Evolutionary conservation across 2,113 vertebrate species (phyloP), one percentile per base, ranked within the genome.

Genomic region (Naja naja): DNA sequence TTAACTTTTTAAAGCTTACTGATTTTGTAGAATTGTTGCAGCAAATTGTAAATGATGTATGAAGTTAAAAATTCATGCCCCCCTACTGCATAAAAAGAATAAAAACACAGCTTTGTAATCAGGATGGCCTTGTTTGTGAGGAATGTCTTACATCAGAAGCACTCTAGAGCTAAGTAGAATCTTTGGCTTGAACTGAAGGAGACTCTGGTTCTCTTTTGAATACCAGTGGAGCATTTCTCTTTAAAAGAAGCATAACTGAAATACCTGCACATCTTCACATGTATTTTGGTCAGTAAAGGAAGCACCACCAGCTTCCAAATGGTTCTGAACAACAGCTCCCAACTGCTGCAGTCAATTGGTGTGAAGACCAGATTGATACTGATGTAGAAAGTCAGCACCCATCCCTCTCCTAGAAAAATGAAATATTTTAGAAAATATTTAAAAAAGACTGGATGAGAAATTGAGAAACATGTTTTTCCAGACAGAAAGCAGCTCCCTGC

Each of bases 1-100:
- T 95, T 95, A 94, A 94, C 92, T 93, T 94, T 94, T 94, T 64
- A 93, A 93, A 94, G 94, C 54, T 74, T 64, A 81, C 90, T 89
- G 94, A 86, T 94, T 88, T 56, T 39, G 52, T 81, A 85, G 90
- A 88, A 91, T 74, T 47, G 93, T 89, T 49, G 88, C 93, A 92
- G 91, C 88, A 92, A 93, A 90, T 92, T 55, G 30, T 94, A 93
- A 94, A 91, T 93, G 94, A 93, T 89, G 58, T 12, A 88, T 91
- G 93, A 93, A 93, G 1, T 91, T 89, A 92, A 96, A 94, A 92
- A 94, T 64, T 91, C 92, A 88, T 88, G 90, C 91, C 88, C 56
- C 43, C 87, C 43, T 7, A 0, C 9, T 0, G 53, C 1, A 39
- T 1, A 10, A 90, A 87, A n/a, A 81, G 60, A 23, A 8, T 0